Evolutionary conservation across 2,888 invertebrate genomes (phyloP), one percentile per base, ranked within the genome.

Genomic region (Chloromyia formosa): DNA sequence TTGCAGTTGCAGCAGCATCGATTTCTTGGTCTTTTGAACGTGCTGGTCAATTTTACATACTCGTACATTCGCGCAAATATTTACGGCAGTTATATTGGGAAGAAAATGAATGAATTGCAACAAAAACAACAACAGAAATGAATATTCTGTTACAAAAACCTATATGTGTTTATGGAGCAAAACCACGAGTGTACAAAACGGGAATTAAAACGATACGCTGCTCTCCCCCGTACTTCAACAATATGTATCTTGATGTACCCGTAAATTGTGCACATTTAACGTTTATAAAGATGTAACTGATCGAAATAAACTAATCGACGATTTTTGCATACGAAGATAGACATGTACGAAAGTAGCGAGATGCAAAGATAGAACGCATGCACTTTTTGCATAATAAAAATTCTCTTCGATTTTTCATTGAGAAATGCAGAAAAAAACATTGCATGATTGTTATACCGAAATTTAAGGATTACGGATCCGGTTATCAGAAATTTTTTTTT

Each of bases 251-350:
- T 2, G 27, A 35, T 35, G 27, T n/a, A n/a, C n/a, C n/a, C 27
- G 7, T 35, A 35, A 35, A 35, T 35, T 35, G 27, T 35, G 27
- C 27, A 35, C 49, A 49, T 66, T 66, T 66, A 49, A 49, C 45
- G 66, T 66, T 66, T 66, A 66, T 66, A 66, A 49, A 66, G 66
- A 66, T 66, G 66, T 66, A 66, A 66, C 49, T 66, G 66, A 49
- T 66, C 66, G 66, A 64, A 64, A 35, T 18, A 14, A 45, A 49
- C 66, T 66, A 66, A 66, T 66, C 49, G 66, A 20, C 10, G 45
- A 49, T 66, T 45, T 49, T 12, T 49, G 49, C 12, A 49, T 3
- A 49, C 49, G 7, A n/a, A n/a, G n/a, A n/a, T n/a, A n/a, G n/a
- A n/a, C n/a, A n/a, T n/a, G n/a, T n/a, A n/a, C n/a, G n/a, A n/a